Evolutionary conservation across 1,140 invertebrate species (phyloP).

Genomic region (Luehdorfia chinensis): DNA sequence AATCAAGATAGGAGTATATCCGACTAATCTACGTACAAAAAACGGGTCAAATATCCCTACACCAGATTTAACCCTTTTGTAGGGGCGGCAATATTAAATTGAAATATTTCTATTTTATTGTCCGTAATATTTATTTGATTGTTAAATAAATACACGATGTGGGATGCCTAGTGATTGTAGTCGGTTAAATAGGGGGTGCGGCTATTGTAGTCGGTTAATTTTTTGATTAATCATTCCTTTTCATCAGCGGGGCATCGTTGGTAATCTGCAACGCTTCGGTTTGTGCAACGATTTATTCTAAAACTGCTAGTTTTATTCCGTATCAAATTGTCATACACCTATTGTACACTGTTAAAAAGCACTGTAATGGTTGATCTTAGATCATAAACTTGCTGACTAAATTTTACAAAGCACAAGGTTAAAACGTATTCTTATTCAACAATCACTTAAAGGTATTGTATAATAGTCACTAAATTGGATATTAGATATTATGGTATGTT

Average conservation of each 20-base stretch:
- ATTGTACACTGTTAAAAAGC: no score
- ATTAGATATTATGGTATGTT: no score
- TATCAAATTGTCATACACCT: no score
- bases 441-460: no score
- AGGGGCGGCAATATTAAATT: slow-evolving; percentile 70
- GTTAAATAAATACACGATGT: slow-evolving; percentile 75
- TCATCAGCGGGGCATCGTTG: slow-evolving; percentile 39
- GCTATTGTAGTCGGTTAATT: slow-evolving; percentile 72
- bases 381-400: no score
- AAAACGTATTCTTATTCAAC: no score
- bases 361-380: no score
- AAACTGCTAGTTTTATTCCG: background rate
- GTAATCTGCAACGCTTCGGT: slow-evolving; percentile 46
- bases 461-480: no score
- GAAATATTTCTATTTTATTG: slow-evolving; percentile 77
- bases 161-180: slow-evolving; percentile 67
- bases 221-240: slow-evolving; percentile 75
- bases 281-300: slow-evolving; percentile 25
- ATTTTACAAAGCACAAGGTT: no score
- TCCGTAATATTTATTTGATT: slow-evolving; percentile 77
- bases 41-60: slow-evolving; percentile 39
- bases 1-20: slow-evolving; percentile 57
- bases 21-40: slow-evolving; percentile 58
- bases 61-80: slow-evolving; percentile 64
- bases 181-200: slow-evolving; percentile 58